Evolutionary conservation across 2,888 invertebrate genomes (phyloP).

Genomic region (Antitype chi): DNA sequence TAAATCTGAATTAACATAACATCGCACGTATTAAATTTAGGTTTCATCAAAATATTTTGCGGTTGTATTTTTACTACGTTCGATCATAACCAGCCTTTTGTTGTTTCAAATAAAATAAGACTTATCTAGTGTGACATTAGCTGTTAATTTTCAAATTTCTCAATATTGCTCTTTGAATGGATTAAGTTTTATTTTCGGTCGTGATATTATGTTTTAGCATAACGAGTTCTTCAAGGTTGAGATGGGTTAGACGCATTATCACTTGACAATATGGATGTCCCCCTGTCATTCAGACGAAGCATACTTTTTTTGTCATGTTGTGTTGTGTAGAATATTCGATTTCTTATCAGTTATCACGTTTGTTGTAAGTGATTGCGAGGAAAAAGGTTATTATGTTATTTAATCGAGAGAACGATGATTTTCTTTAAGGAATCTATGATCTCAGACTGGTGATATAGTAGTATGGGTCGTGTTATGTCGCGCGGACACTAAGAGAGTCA

Average conservation of each 20-base stretch:
- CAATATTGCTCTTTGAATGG: conserved; percentile 69
- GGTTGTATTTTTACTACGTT: conserved; percentile 49
- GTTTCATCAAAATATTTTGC: conserved; percentile 14
- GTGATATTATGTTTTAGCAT: conserved; percentile 84
- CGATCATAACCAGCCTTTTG: conserved; percentile 12
- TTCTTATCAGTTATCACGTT: conserved; percentile 42
- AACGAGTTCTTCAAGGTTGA: conserved; percentile 87
- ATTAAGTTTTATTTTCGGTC: conserved; percentile 79
- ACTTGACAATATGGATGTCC: conserved; percentile 75
- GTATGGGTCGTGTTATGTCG: conserved; percentile 44
- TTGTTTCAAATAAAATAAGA: conserved; percentile 38
- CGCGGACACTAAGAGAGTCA: conserved; percentile 62
- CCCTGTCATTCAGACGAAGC: conserved; percentile 67
- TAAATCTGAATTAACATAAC: not conserved
- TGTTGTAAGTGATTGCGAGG: conserved; percentile 31
- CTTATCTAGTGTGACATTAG: conserved; percentile 36
- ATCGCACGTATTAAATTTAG: not conserved
- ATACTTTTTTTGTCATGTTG: conserved; percentile 42
- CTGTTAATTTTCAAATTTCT: conserved; percentile 71
- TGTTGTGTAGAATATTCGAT: conserved; percentile 45
- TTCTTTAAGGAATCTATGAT: conserved; percentile 44
- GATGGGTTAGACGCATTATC: conserved; percentile 74
- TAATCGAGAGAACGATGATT: conserved; percentile 23
- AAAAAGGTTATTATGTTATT: conserved; percentile 21
- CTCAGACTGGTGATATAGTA: conserved; percentile 43